Evolutionary conservation across 2,888 invertebrate genomes (phyloP).

Genomic region (Entomobrya multifasciata): DNA sequence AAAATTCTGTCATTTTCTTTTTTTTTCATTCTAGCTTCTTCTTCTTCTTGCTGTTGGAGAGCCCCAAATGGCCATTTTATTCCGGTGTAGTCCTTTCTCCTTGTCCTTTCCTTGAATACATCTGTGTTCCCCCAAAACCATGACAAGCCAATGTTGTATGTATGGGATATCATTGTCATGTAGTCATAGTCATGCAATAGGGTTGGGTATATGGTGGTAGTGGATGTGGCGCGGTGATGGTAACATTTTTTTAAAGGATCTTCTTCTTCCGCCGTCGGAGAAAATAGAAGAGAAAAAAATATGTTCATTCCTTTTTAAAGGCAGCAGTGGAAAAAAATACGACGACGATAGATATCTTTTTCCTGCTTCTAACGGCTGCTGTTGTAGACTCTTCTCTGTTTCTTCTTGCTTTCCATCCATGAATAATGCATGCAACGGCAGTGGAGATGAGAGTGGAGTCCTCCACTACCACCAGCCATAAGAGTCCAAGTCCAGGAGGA

Average conservation of each 20-base stretch:
- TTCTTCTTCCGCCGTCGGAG: not conserved
- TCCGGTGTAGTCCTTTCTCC: conserved; percentile 16
- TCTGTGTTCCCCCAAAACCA: conserved; percentile 20
- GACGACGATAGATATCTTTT: not conserved
- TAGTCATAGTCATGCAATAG: conserved; percentile 13
- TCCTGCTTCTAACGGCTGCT: not conserved
- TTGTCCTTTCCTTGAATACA: conserved; percentile 14
- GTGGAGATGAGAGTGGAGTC: not conserved
- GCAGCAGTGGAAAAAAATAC: no score
- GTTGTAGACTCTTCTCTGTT: not conserved
- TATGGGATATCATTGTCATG: conserved; percentile 7
- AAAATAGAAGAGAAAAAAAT: conserved; percentile 2
- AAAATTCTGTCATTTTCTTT: conserved; percentile 16
- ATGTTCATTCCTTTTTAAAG: conserved; percentile 8
- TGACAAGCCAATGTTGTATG: no score
- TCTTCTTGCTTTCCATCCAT: conserved; percentile 19
- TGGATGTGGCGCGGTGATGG: no score
- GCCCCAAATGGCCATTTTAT: conserved; percentile 56
- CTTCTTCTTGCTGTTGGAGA: not conserved
- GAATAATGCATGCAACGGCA: conserved; percentile 29
- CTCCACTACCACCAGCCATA: not conserved
- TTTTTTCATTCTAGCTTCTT: not conserved
- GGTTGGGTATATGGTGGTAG: not conserved
- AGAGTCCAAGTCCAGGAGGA: not conserved
- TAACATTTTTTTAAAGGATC: not conserved